Evolutionary conservation across 2,113 vertebrate species (phyloP), one percentile per base, ranked within the genome.

Genomic region (Callopanchax toddi): DNA sequence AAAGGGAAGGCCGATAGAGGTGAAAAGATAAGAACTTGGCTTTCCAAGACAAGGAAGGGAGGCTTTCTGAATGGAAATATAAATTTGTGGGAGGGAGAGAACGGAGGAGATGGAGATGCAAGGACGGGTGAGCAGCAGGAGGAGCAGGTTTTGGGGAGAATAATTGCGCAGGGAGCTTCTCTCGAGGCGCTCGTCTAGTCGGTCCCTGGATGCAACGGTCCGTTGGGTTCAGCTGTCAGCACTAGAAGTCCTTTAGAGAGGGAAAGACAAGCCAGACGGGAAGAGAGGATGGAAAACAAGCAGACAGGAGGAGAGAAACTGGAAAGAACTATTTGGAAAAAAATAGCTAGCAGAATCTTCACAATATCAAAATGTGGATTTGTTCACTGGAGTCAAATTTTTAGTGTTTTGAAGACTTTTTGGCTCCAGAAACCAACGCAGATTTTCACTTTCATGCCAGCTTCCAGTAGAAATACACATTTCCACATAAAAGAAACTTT

Each of bases 21-120:
- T 77, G 76, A 67, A 72, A 48, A 77, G 85, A 89, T 86, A 83
- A 71, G 68, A 76, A 66, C 49, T 53, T 37, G 48, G 34, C 71
- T 81, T 81, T 70, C 42, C 11, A 21, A 53, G 58, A 87, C 83
- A 82, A 74, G 71, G 55, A 73, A 43, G 34, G 55, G 69, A 42
- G 54, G 49, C 40, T 61, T 29, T 64, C 32, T 77, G 40, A 65
- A 67, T 58, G 39, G 20, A 40, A 66, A 65, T 62, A 67, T 54
- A 60, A 74, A 62, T 44, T n/a, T 32, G 40, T 15, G 13, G 26
- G 23, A 50, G 43, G 48, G 72, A 50, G 26, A 44, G 54, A 66
- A 62, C 22, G 29, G 18, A 57, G 55, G 60, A 55, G 25, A 53
- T 40, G 1, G 52, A 57, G 59, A 77, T 60, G 25, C 72, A 49